Percentiles rank a stretch among this genome's conserved stretches.
phyloP scores from a whole-genome alignment of 1,140 invertebrate species.

The Euwallacea fornicatus region DNA sequence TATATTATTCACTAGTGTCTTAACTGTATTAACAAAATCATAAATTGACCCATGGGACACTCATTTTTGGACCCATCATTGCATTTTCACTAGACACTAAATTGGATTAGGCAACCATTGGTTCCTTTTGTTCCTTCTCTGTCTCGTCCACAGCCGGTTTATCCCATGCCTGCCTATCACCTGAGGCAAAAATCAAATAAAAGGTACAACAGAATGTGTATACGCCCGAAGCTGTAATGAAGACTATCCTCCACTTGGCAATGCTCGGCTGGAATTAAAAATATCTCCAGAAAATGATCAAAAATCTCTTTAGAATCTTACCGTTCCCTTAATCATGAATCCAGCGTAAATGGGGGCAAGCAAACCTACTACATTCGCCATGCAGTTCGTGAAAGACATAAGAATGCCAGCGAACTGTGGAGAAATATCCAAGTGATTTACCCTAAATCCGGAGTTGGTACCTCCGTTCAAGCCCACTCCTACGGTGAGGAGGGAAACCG shows the following conservation, averaged over 20 bases:
- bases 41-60: no score
- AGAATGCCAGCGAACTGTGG: slow-evolving; percentile 87
- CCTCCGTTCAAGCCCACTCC: slow-evolving; percentile 83
- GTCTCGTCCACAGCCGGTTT: slow-evolving; percentile 53
- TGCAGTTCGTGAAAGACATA: slow-evolving; percentile 92
- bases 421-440: slow-evolving; percentile 90
- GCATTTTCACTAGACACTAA: no score
- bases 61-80: no score
- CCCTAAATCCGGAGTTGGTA: slow-evolving; percentile 84
- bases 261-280: slow-evolving; percentile 66
- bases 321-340: slow-evolving; percentile 71
- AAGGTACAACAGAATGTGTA: slow-evolving; percentile 67
- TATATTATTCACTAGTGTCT: no score
- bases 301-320: slow-evolving; percentile 50
- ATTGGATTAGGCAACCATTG: slow-evolving; percentile 19
- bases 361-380: slow-evolving; percentile 86
- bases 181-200: slow-evolving; percentile 71
- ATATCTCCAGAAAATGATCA: slow-evolving; percentile 1
- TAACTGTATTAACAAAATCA: no score
- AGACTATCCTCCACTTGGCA: slow-evolving; percentile 78
- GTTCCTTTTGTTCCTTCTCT: slow-evolving; percentile 41
- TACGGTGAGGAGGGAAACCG: slow-evolving; percentile 72
- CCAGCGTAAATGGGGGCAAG: slow-evolving; percentile 82
- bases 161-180: slow-evolving; percentile 75
- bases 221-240: slow-evolving; percentile 69